These are phyloP conservation scores for Troides aeacus DNA, from an alignment of 2,888 invertebrate genomes.

Conservation along the genomic window DNA sequence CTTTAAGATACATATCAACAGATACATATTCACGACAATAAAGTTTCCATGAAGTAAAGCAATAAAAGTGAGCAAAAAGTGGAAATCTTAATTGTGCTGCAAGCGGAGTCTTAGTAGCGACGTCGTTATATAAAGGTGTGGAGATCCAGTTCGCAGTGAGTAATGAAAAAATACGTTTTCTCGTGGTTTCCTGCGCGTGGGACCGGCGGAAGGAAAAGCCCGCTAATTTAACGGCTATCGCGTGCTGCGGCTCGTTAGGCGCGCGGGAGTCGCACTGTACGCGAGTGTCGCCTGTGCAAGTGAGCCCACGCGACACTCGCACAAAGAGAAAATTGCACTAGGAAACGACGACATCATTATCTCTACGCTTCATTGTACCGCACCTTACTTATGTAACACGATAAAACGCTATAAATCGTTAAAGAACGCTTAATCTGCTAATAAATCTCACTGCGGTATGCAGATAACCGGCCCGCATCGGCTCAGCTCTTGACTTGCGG, in stretches of 20 bases:
- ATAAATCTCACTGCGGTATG: constrained; percentile 59
- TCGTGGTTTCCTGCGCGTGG: constrained; percentile 70
- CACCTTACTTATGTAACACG: constrained; percentile 61
- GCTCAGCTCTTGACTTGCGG: constrained; percentile 47
- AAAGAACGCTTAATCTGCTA: constrained; percentile 64
- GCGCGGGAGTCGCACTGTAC: constrained; percentile 37
- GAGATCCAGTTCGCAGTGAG: constrained; percentile 69
- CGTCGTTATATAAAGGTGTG: constrained; percentile 72
- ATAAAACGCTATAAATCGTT: constrained; percentile 70
- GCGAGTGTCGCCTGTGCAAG: constrained; percentile 39
- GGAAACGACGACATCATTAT: constrained; percentile 62
- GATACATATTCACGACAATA: constrained; percentile 74
- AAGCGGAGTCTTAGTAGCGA: constrained; percentile 67
- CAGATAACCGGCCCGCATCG: constrained; percentile 55
- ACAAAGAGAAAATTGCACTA: constrained; percentile 49
- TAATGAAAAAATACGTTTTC: constrained; percentile 74
- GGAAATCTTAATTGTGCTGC: constrained; percentile 76
- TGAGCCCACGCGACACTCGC: constrained; percentile 41
- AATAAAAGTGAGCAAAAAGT: constrained; percentile 78
- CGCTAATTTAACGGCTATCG: constrained; percentile 66
- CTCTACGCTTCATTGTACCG: constrained; percentile 57
- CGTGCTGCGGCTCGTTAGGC: constrained; percentile 68
- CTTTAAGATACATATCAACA: constrained; percentile 73
- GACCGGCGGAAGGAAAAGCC: constrained; percentile 76
- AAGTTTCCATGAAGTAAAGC: constrained; percentile 78